These are phyloP conservation scores for Salvelinus fontinalis DNA, from an alignment of 2,113 vertebrate genomes.

Conservation along the genomic window DNA sequence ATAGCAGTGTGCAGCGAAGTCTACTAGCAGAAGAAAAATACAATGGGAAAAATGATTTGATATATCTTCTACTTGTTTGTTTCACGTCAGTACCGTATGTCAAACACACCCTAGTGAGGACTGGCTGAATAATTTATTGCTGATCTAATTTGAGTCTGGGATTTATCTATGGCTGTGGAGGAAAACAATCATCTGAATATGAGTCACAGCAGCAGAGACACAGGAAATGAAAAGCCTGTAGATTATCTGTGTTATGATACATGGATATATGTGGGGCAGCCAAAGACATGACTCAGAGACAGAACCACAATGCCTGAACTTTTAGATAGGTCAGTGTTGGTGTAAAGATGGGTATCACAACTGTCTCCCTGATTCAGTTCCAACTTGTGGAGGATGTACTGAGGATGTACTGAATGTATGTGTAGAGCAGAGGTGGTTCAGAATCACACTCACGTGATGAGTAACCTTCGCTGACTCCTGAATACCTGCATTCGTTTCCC, in stretches of 20 bases:
- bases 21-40: background rate
- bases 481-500: no score
- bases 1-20: background rate
- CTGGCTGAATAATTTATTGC: conserved; percentile 54
- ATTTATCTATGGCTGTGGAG: conserved; percentile 33
- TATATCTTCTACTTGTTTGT: background rate
- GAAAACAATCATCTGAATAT: conserved; percentile 48
- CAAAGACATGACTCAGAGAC: conserved; percentile 12
- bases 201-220: conserved; percentile 29
- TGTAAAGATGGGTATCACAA: background rate
- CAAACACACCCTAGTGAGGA: conserved; percentile 4
- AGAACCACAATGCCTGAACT: background rate
- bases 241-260: conserved; percentile 6
- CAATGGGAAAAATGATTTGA: background rate
- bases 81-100: background rate
- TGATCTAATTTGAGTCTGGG: conserved; percentile 44
- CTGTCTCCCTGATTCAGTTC: background rate
- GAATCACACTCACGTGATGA: no score
- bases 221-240: conserved; percentile 24
- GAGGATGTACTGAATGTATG: background rate
- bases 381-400: background rate
- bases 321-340: background rate
- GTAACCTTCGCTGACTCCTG: no score
- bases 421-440: background rate
- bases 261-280: conserved; percentile 15